These are phyloP conservation scores for Erethizon dorsatum DNA, from an alignment of 2,797 vertebrate genomes.

Conservation along the genomic window DNA sequence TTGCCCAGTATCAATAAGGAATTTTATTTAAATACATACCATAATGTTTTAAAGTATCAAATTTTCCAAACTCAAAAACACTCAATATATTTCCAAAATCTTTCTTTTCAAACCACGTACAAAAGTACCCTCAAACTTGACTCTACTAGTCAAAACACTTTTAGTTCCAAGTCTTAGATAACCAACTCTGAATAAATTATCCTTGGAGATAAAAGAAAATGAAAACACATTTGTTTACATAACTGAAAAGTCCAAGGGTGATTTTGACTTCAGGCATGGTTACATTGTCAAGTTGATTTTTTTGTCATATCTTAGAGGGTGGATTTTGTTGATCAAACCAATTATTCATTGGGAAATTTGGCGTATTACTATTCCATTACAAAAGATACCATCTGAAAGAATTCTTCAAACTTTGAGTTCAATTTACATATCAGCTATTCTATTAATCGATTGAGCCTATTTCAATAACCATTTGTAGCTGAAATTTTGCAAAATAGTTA, in stretches of 20 bases:
- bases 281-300: background rate
- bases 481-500: background rate
- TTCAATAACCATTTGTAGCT: constrained; percentile 31
- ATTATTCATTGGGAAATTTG: constrained; percentile 33
- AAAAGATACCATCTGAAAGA: constrained; percentile 9
- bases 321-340: background rate
- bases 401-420: constrained; percentile 13
- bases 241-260: constrained; percentile 45
- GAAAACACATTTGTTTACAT: background rate
- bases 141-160: constrained; percentile 60
- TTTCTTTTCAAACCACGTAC: constrained; percentile 17
- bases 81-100: background rate
- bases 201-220: constrained; percentile 48
- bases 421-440: background rate
- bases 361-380: constrained; percentile 31
- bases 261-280: constrained; percentile 38
- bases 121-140: constrained; percentile 61
- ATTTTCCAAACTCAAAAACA: constrained; percentile 23
- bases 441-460: background rate
- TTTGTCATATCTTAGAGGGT: background rate
- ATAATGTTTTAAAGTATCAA: background rate
- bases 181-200: constrained; percentile 49
- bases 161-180: constrained; percentile 68
- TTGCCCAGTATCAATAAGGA: background rate
- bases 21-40: constrained; percentile 46